These are phyloP conservation scores for Rhyzopertha dominica DNA, from an alignment of 1,140 invertebrate species.

Conservation along the genomic window DNA sequence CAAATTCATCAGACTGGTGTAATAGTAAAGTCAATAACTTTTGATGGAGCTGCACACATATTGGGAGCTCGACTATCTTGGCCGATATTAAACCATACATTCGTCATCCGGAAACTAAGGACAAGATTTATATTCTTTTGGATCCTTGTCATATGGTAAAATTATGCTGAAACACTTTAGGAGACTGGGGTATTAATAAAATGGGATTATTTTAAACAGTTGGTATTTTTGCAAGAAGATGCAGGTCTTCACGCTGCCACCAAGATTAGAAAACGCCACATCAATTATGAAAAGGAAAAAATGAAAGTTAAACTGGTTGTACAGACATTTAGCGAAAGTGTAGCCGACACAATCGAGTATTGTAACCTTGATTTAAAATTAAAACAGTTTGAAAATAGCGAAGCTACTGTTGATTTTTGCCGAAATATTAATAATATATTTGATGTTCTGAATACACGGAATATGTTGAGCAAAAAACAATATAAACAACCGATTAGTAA, in stretches of 20 bases:
- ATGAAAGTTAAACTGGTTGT: constrained; percentile 33
- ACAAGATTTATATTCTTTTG: constrained; percentile 34
- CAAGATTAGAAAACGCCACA: constrained; percentile 24
- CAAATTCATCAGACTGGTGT: constrained; percentile 26
- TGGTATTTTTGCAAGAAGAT: constrained; percentile 21
- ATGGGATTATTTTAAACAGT: constrained; percentile 25
- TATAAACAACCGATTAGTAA: constrained; percentile 7
- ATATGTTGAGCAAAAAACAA: constrained; percentile 16
- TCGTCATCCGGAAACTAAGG: constrained; percentile 28
- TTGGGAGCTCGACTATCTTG: constrained; percentile 32
- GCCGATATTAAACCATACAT: constrained; percentile 33
- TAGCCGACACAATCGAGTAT: constrained; percentile 21
- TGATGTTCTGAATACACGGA: constrained; percentile 32
- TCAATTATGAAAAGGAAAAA: constrained; percentile 26
- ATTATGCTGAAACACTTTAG: constrained; percentile 38
- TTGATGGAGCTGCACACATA: constrained; percentile 13
- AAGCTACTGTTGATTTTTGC: constrained; percentile 26
- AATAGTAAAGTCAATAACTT: constrained; percentile 16
- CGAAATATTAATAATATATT: constrained; percentile 28
- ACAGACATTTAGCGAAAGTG: constrained; percentile 24
- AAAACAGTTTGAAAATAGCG: constrained; percentile 19
- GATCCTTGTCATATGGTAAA: constrained; percentile 45
- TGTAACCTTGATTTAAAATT: constrained; percentile 17
- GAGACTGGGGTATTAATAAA: constrained; percentile 17
- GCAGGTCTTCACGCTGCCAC: constrained; percentile 22